Evolutionary conservation across 1,140 invertebrate species (phyloP), one percentile per base, ranked within the genome.

Genomic region (Tetragonula clypearis): DNA sequence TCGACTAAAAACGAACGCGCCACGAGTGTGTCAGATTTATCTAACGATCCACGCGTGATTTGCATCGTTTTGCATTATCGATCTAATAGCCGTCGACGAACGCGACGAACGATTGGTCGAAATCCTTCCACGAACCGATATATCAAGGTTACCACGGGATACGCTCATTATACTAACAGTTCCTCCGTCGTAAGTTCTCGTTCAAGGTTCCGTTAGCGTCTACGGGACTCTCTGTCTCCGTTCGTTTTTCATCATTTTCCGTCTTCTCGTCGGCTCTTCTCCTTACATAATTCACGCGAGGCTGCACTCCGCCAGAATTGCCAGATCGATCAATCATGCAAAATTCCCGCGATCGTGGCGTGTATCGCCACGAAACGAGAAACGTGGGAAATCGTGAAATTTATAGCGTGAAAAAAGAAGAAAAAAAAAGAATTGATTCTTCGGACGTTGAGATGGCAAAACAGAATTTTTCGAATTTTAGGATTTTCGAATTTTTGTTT

Each of bases 171-270:
- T 41, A 12, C 26, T 65, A 60, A 66, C 83, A 58, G 35, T 60
- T 86, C 41, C 68, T 86, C 65, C 58, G 65, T 23, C 12, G 41
- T 85, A 91, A 91, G 90, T 91, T 92, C 90, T 92, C 86, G 90
- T 91, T 88, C 91, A 92, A 92, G 89, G 91, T 69, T 71, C 30
- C 58, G n/a, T 69, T 53, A 84, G 30, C 86, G 66, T 79, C 60
- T 35, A 72, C 53, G 6, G 26, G 35, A 73, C 30, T 84, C 75
- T 89, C 83, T 87, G 86, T 84, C 68, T 72, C 30, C 56, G 23
- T 11, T 75, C 49, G 23, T 58, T 86, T 30, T 69, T 35, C 71
- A 21, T 76, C 21, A 30, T 30, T 41, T 62, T 76, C 11, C 35
- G 2, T 41, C 19, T 19, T 72, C 19, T 71, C 35, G 30, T 21